phyloP scores from a whole-genome alignment of 2,888 invertebrate genomes.

The Plutella xylostella region DNA sequence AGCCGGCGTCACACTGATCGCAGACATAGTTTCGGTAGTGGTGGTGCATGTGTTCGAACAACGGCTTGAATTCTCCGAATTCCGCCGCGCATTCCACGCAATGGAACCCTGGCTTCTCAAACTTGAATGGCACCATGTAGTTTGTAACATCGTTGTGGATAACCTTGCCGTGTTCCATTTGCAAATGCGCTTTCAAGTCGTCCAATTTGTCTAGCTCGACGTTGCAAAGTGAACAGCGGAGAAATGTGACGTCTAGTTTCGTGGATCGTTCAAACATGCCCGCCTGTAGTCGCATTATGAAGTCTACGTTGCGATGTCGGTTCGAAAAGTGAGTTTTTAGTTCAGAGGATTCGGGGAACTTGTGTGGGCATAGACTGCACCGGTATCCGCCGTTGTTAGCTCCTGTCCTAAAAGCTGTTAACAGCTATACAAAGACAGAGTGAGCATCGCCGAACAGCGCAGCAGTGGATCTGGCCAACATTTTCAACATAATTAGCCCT shows the following conservation, averaged over 20 bases:
- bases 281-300: constrained; percentile 41
- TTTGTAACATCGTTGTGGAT: constrained; percentile 54
- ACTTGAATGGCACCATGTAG: constrained; percentile 53
- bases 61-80: constrained; percentile 31
- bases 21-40: constrained; percentile 21
- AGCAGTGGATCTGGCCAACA: no score
- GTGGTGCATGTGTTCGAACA: constrained; percentile 34
- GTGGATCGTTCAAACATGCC: constrained; percentile 60
- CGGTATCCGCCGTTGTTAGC: constrained; percentile 33
- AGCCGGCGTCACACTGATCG: constrained; percentile 15
- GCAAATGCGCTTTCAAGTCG: constrained; percentile 49
- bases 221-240: constrained; percentile 44
- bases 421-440: no score
- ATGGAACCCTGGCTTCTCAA: constrained; percentile 24
- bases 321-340: constrained; percentile 40
- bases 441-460: no score
- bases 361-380: constrained; percentile 31
- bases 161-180: constrained; percentile 39
- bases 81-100: constrained; percentile 29
- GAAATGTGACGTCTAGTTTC: constrained; percentile 53
- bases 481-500: no score
- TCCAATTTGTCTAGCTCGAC: constrained; percentile 42
- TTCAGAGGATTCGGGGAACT: constrained; percentile 26
- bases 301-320: constrained; percentile 46
- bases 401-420: no score